Evolutionary conservation across 2,113 vertebrate genomes (phyloP), one percentile per base, ranked within the genome.

Genomic region (Misgurnus mizolepis): DNA sequence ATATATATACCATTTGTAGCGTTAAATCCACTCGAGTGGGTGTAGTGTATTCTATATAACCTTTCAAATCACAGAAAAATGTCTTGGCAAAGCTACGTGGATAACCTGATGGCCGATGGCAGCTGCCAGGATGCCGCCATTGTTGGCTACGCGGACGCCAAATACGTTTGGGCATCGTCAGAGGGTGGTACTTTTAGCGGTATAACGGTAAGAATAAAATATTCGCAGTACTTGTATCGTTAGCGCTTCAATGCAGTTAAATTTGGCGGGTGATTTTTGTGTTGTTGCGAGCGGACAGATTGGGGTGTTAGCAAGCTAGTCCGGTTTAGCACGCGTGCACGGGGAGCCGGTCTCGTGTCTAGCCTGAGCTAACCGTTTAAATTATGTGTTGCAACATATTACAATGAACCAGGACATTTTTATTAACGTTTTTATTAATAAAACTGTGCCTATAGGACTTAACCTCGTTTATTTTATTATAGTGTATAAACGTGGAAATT

Each of bases 51-150:
- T 77, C 69, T 58, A 72, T 69, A 67, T 50, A 79, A 79, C 78
- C 80, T 85, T 85, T 82, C 72, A 81, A 76, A 67, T 86, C 88
- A 90, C 89, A 94, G 72, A 77, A 92, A 89, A 85, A 95, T 95
- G 94, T 93, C 94, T 90, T 95, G 94, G 94, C 92, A 95, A 91
- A 91, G 92, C 93, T 95, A 95, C 93, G 93, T 94, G 92, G 94
- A 95, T 81, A 95, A 93, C 92, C 93, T 95, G 92, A 94, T 95
- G 94, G 93, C 90, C 90, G 93, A 95, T 90, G 94, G 94, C 90
- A 89, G 91, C 92, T 95, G 94, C 93, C 94, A 95, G 92, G 94
- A 95, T 88, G 88, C 92, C 92, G 94, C 94, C 93, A 94, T 95
- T 90, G 93, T 95, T 87, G 94, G 94, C 83, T 95, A 94, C 87